Conservation (phyloP, 2,888 invertebrate species). For the Eristalis intricaria region DNA sequence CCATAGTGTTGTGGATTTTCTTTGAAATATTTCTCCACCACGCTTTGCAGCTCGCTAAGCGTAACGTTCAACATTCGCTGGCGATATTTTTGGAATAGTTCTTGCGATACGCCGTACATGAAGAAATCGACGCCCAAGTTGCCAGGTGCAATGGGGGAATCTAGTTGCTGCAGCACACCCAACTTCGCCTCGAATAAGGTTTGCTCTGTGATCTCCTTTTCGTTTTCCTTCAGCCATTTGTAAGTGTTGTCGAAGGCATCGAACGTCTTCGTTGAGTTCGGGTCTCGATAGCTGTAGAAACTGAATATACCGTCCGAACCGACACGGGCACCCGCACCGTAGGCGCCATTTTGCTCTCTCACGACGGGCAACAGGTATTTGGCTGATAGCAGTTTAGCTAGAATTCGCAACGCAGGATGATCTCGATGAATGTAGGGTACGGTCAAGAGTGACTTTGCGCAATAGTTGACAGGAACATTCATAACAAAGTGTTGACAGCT, state of each 20-base stretch:
- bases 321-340: conserved; percentile 92
- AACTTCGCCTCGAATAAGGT: conserved; percentile 94
- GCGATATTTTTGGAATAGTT: conserved; percentile 89
- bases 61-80: conserved; percentile 88
- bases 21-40: conserved; percentile 87
- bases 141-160: conserved; percentile 92
- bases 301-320: conserved; percentile 89
- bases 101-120: conserved; percentile 88
- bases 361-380: conserved; percentile 92
- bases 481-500: conserved; percentile 89
- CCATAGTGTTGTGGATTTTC: conserved; percentile 83
- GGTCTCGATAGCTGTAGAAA: conserved; percentile 96
- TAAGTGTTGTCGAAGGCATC: conserved; percentile 89
- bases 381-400: conserved; percentile 89
- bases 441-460: conserved; percentile 89
- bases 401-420: conserved; percentile 88
- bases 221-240: conserved; percentile 87
- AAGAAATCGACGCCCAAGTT: conserved; percentile 90
- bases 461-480: conserved; percentile 94
- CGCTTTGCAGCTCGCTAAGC: conserved; percentile 86
- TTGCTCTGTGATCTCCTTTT: conserved; percentile 84
- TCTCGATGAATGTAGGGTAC: conserved; percentile 91
- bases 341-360: conserved; percentile 96
- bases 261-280: conserved; percentile 90
- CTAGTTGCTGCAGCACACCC: conserved; percentile 92